These are phyloP conservation scores for Danio choprae DNA, from an alignment of 2,797 vertebrate species.

Conservation along the genomic window DNA sequence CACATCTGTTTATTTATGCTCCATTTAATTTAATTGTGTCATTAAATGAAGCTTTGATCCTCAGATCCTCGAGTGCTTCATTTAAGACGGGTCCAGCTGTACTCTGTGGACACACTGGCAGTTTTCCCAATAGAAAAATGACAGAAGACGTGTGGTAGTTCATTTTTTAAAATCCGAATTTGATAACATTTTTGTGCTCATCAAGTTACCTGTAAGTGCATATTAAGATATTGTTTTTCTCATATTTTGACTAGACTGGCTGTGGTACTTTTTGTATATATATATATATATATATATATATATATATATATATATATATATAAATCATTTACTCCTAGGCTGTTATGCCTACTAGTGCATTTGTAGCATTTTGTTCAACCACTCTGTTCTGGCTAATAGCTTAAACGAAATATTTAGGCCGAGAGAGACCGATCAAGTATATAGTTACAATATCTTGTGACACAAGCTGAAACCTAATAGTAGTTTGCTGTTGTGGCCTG, in stretches of 20 bases:
- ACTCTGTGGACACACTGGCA: conserved; percentile 4
- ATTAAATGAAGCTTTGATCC: conserved; percentile 36
- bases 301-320: no score
- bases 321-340: not conserved
- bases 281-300: no score
- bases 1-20: conserved; percentile 16
- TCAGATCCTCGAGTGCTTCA: not conserved
- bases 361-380: conserved; percentile 19
- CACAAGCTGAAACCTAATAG: conserved; percentile 70
- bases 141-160: not conserved
- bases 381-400: conserved; percentile 1
- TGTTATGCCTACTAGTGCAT: not conserved
- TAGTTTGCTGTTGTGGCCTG: conserved; percentile 63
- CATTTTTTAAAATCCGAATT: not conserved
- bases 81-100: conserved; percentile 29
- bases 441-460: conserved; percentile 72
- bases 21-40: conserved; percentile 25
- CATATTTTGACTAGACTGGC: not conserved
- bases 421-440: conserved; percentile 73
- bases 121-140: not conserved
- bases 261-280: not conserved
- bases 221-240: not conserved
- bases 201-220: not conserved
- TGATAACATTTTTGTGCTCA: not conserved
- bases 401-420: conserved; percentile 61